Evolutionary conservation across 1,140 invertebrate genomes (phyloP).

Genomic region (Scaptodrosophila lebanonensis): DNA sequence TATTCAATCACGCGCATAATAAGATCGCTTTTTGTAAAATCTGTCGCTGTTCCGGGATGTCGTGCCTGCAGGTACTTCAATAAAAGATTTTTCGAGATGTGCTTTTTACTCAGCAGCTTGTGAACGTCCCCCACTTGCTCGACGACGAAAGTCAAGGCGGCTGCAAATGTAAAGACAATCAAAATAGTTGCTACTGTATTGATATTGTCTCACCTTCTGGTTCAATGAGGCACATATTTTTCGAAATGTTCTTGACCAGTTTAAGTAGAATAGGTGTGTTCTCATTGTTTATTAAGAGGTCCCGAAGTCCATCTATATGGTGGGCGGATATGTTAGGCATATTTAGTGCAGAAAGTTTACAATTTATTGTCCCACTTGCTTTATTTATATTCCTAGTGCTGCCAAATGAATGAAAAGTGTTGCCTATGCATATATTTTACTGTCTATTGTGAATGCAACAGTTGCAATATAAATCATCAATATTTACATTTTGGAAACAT

Average conservation of each 20-base stretch:
- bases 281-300: slow-evolving; percentile 43
- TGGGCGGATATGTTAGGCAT: slow-evolving; percentile 49
- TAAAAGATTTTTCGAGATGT: slow-evolving; percentile 77
- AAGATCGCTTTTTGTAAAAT: slow-evolving; percentile 78
- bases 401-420: not conserved
- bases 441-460: slow-evolving; percentile 3
- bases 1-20: slow-evolving; percentile 74
- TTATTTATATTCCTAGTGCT: no score
- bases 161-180: slow-evolving; percentile 60
- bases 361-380: no score
- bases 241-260: slow-evolving; percentile 47
- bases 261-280: slow-evolving; percentile 44
- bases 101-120: slow-evolving; percentile 77
- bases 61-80: slow-evolving; percentile 78
- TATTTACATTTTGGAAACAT: slow-evolving; percentile 41
- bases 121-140: slow-evolving; percentile 72
- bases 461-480: slow-evolving; percentile 36
- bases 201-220: slow-evolving; percentile 30
- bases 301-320: slow-evolving; percentile 38
- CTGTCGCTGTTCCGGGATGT: slow-evolving; percentile 62
- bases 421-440: not conserved
- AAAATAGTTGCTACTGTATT: not conserved
- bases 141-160: slow-evolving; percentile 77
- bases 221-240: slow-evolving; percentile 41
- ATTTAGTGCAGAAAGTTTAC: no score